These are phyloP conservation scores for Sturnira hondurensis DNA, from an alignment of 2,113 vertebrate species.

Conservation along the genomic window DNA sequence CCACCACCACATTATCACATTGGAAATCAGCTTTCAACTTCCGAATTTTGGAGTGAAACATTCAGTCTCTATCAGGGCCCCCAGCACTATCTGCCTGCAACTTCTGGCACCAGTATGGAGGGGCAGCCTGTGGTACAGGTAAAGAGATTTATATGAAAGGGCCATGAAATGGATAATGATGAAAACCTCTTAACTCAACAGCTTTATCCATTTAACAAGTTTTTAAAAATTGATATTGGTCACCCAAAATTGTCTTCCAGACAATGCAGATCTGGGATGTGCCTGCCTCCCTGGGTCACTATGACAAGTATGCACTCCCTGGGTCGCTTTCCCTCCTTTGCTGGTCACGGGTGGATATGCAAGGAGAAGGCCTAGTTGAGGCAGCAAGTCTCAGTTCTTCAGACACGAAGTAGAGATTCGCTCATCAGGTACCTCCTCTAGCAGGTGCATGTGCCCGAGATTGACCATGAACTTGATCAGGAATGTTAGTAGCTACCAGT, in stretches of 20 bases:
- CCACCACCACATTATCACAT: neutral
- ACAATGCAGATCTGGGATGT: neutral
- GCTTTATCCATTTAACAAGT: neutral
- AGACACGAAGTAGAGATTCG: neutral
- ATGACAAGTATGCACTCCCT: neutral
- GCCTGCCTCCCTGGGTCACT: neutral
- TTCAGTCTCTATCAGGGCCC: neutral
- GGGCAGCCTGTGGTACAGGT: neutral
- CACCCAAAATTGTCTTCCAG: neutral
- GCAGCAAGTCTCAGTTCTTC: neutral
- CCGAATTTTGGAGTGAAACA: neutral
- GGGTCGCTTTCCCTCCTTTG: neutral
- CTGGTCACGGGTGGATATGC: neutral
- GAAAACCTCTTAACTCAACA: slow-evolving; percentile 21
- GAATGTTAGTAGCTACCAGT: neutral
- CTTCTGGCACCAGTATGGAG: neutral
- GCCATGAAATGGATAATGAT: neutral
- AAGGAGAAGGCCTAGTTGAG: neutral
- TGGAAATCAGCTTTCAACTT: neutral
- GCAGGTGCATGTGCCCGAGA: neutral
- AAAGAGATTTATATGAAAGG: slow-evolving; percentile 1
- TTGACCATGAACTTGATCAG: neutral
- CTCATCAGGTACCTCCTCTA: neutral
- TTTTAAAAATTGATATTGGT: neutral
- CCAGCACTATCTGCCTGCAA: neutral